A percentile compares a stretch with the other conserved stretches of the same genome.
Evolutionary conservation across 2,888 invertebrate species (phyloP).

Genomic region (Carabus problematicus): DNA sequence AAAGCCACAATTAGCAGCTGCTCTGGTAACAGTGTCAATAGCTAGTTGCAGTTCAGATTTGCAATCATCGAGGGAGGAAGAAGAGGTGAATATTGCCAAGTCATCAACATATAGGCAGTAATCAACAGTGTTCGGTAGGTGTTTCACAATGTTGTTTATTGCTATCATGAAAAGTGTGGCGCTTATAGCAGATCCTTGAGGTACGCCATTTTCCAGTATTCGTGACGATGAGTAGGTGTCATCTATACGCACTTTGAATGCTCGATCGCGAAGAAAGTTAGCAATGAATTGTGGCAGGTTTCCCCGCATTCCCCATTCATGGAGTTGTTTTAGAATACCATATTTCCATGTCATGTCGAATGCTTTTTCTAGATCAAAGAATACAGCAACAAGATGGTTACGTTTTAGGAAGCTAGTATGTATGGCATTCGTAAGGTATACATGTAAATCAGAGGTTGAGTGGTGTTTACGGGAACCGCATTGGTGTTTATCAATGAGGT

Average conservation of each 20-base stretch:
- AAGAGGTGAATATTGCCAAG: conserved; percentile 1
- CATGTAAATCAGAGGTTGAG: neutral
- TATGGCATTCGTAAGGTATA: neutral
- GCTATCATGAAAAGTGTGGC: conserved; percentile 24
- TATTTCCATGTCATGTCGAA: conserved; percentile 23
- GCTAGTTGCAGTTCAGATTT: conserved; percentile 15
- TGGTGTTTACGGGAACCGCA: neutral
- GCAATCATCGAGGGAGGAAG: no score
- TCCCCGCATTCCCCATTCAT: conserved; percentile 2
- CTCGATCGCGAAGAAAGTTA: conserved; percentile 18
- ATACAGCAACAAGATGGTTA: conserved; percentile 20
- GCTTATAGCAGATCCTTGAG: conserved; percentile 14
- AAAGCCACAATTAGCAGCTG: no score
- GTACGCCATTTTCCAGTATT: conserved; percentile 13
- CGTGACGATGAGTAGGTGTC: neutral
- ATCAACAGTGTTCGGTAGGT: conserved; percentile 14
- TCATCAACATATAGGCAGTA: conserved; percentile 6
- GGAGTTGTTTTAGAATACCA: conserved; percentile 6
- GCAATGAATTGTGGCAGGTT: conserved; percentile 18
- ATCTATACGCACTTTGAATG: conserved; percentile 10
- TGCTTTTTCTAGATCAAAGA: conserved; percentile 16
- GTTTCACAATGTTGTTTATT: conserved; percentile 10
- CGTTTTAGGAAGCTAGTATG: conserved; percentile 2
- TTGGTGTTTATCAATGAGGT: neutral
- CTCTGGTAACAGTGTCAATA: conserved; percentile 21